Percentiles rank a stretch among this genome's conserved stretches.
Conservation (phyloP, 2,888 invertebrate genomes). For the Apodemia arnacis region DNA sequence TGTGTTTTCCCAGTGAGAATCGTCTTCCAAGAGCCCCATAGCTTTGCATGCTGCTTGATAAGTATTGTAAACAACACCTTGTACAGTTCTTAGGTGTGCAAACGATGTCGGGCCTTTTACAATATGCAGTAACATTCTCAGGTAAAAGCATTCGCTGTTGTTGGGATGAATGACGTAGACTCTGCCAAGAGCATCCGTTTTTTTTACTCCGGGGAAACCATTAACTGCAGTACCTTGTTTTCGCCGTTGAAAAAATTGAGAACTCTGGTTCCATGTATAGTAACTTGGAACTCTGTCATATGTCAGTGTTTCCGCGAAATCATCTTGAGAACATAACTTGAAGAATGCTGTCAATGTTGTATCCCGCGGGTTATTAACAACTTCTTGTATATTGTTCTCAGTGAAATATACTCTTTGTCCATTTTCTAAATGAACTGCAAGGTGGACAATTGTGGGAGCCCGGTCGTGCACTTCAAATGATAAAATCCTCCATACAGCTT, state of each 20-base stretch:
- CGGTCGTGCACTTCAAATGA: not conserved
- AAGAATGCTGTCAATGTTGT: conserved; percentile 27
- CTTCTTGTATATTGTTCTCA: not conserved
- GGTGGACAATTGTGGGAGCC: not conserved
- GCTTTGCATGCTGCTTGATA: conserved; percentile 79
- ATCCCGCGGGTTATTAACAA: not conserved
- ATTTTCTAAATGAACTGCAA: conserved; percentile 11
- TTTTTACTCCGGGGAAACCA: conserved; percentile 73
- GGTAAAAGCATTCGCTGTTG: conserved; percentile 39
- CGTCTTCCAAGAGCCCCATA: conserved; percentile 83
- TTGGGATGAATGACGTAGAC: conserved; percentile 39
- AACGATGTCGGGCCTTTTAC: conserved; percentile 86
- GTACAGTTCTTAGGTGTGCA: conserved; percentile 71
- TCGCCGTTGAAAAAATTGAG: conserved; percentile 65
- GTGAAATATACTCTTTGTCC: conserved; percentile 19
- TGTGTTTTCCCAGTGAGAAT: conserved; percentile 83
- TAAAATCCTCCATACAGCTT: conserved; percentile 19
- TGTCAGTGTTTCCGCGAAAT: conserved; percentile 24
- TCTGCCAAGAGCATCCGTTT: conserved; percentile 51
- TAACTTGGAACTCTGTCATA: conserved; percentile 66
- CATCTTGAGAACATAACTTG: not conserved
- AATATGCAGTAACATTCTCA: conserved; percentile 76
- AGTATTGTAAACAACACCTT: conserved; percentile 75
- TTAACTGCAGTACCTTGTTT: conserved; percentile 73
- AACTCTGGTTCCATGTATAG: conserved; percentile 68